These are phyloP conservation scores for Trichoplax adhaerens DNA, from an alignment of 37 sponge, comb jelly and placozoan species.

Conservation along the genomic window DNA sequence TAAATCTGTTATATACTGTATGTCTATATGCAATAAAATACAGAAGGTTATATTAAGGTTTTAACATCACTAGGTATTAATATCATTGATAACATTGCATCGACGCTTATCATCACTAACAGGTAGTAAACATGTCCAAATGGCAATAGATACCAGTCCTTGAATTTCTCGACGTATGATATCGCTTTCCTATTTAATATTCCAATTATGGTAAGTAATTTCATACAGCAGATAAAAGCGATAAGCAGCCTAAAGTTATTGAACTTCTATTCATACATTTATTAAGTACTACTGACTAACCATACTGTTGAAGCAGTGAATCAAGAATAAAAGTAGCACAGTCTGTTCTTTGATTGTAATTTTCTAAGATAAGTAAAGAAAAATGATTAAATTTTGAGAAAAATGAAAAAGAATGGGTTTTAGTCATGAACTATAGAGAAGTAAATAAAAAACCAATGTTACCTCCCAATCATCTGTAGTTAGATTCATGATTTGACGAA, in stretches of 20 bases:
- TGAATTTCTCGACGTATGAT: constrained; percentile 76
- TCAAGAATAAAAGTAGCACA: constrained; percentile 66
- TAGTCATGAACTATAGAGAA: not conserved
- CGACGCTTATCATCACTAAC: constrained; percentile 9
- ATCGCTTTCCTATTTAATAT: constrained; percentile 62
- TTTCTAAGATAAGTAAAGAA: constrained; percentile 13
- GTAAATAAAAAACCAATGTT: not conserved
- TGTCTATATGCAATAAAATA: not conserved
- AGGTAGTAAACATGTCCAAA: constrained; percentile 63
- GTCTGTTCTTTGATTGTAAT: constrained; percentile 57
- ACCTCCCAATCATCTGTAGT: not conserved
- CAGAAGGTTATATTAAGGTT: too few relatives aligned
- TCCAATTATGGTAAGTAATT: not conserved
- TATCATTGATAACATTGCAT: not conserved
- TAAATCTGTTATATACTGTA: constrained; percentile 1
- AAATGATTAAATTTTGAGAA: constrained; percentile 1
- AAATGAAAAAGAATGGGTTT: constrained; percentile 1
- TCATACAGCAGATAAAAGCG: not conserved
- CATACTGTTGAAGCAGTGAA: constrained; percentile 93
- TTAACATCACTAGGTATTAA: not conserved
- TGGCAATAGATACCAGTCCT: constrained; percentile 52
- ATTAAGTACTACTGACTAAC: constrained; percentile 28
- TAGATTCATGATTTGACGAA: not conserved
- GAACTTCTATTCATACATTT: not conserved
- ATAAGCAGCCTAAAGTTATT: not conserved